Evolutionary conservation across 2,797 vertebrate species (phyloP), one percentile per base, ranked within the genome.

Genomic region (Propithecus perrieri): DNA sequence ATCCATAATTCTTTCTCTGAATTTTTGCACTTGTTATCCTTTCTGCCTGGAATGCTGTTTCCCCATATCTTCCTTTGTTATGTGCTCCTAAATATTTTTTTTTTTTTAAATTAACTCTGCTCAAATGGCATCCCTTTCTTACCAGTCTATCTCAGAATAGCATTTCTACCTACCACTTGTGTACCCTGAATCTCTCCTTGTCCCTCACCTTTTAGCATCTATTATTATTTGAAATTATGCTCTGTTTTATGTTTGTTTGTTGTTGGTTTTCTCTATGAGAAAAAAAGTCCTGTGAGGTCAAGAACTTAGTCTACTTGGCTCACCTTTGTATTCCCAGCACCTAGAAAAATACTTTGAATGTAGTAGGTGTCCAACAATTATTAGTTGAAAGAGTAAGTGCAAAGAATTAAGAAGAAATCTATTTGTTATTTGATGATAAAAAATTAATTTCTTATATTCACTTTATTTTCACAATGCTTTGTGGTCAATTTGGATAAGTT

Each of bases 391-490:
- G 53, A 93, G 48, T 69, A 67, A 85, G 6, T 93, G 63, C n/a
- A 85, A 65, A 74, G 80, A 87, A 17, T 48, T 18, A 7, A 86
- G 48, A 26, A 76, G 43, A 96, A 88, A 80, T 35, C 71, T 18
- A 89, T 92, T 89, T 85, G 11, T 43, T 85, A 75, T 84, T 95
- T 63, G n/a, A n/a, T n/a, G 90, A 41, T 48, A 86, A 91, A 86
- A 91, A 86, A 80, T 43, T 43, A 69, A 50, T 71, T 57, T 65
- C 4, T 53, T 80, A 10, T 65, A n/a, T 17, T 92, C 24, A 87
- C 12, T 81, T 85, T 61, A 67, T 22, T 61, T 81, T 50, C 33
- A 85, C 59, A 81, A 78, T 76, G 2, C 6, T 94, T 46, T 35
- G 33, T 69, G 48, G 41, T 57, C 72, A 69, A 75, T 53, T 63